Evolutionary conservation across 2,113 vertebrate species (phyloP), one percentile per base, ranked within the genome.

Genomic region (Pygoscelis adeliae): DNA sequence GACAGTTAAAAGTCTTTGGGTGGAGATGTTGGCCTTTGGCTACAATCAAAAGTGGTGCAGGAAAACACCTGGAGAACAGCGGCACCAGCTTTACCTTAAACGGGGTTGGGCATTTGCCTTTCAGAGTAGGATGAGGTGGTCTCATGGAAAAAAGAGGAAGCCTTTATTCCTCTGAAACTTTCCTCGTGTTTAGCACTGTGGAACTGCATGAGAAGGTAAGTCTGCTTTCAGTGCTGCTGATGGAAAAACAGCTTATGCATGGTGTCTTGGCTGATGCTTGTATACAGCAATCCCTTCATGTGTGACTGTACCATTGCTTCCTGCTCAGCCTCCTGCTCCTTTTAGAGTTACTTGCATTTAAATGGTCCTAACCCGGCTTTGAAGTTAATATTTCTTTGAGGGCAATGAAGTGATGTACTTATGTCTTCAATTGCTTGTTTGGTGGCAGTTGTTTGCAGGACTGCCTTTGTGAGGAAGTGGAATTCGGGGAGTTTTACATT

Each of bases 371-470:
- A 53, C 44, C 63, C 49, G 62, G 47, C 87, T 97, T 94, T 95
- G 91, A 95, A 96, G 93, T 94, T 66, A 80, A 44, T 94, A 90
- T 93, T 95, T 97, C 62, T 81, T 42, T 59, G 70, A 81, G 50
- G 47, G 83, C 55, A 81, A 91, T 44, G 72, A 78, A 92, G 72
- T 74, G 67, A 93, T 83, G 66, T 93, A 66, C 74, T 94, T 88
- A 59, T 0, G 50, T 44, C 67, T 83, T 70, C 93, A 52, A 36
- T 81, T 61, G 87, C 80, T 95, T 78, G 69, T 52, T 89, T 63
- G 79, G 55, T 36, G 76, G 56, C 53, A 8, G 69, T 22, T 96
- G 27, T 92, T 91, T 90, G 79, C 62, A 59, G 80, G 84, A 30
- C 11, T 83, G 62, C 62, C 66, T 95, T 73, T 66, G 78, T 32